These are phyloP conservation scores for Hypomecis atomaria DNA, from an alignment of 2,888 invertebrate genomes.

Conservation along the genomic window DNA sequence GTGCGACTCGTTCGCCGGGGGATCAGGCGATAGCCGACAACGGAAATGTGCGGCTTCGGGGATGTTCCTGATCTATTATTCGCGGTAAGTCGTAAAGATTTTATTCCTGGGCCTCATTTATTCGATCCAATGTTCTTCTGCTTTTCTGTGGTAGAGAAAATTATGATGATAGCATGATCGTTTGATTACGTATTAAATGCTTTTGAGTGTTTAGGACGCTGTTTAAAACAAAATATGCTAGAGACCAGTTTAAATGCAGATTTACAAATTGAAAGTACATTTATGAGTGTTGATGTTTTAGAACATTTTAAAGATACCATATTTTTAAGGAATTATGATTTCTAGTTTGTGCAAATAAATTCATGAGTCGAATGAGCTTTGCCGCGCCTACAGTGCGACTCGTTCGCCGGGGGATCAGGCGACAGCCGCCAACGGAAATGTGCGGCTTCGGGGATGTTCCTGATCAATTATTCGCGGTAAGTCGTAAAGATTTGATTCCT, in stretches of 20 bases:
- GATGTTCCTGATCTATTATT: constrained; percentile 38
- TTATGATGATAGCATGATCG: no score
- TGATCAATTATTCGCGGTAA: constrained; percentile 37
- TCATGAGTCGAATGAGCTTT: constrained; percentile 64
- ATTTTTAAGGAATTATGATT: no score
- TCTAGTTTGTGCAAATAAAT: constrained; percentile 57
- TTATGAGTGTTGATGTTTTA: no score
- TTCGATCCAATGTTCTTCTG: no score
- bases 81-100: constrained; percentile 27
- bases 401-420: constrained; percentile 48
- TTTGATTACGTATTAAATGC: no score
- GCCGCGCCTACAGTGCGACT: constrained; percentile 58
- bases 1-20: constrained; percentile 57
- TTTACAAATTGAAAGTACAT: no score
- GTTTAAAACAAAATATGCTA: no score
- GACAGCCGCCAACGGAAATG: constrained; percentile 36
- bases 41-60: constrained; percentile 36
- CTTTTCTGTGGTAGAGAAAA: no score
- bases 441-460: constrained; percentile 24
- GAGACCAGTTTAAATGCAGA: no score
- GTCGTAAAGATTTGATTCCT: constrained; percentile 17
- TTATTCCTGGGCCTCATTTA: constrained; percentile 4
- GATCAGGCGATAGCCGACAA: constrained; percentile 40
- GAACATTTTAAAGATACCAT: no score
- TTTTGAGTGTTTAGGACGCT: no score